phyloP scores from a whole-genome alignment of 2,888 invertebrate species.

The Branchinecta sandiegonensis region DNA sequence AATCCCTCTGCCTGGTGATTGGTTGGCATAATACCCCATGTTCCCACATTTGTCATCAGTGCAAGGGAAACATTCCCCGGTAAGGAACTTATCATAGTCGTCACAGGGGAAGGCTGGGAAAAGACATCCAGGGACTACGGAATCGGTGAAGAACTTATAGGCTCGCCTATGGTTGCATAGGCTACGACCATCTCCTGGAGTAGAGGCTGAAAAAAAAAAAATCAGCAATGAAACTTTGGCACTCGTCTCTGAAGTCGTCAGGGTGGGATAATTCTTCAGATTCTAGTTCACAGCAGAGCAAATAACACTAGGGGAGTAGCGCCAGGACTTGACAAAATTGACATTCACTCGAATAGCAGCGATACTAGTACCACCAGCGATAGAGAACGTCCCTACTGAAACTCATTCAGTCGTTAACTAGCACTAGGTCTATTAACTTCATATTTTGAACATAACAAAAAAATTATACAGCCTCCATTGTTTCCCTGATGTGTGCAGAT shows the following conservation, averaged over 20 bases:
- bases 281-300: background rate
- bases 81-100: conserved; percentile 65
- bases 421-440: too few relatives aligned
- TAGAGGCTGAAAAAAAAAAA: conserved; percentile 39
- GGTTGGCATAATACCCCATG: conserved; percentile 86
- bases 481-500: too few relatives aligned
- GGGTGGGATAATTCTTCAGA: too few relatives aligned
- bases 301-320: background rate
- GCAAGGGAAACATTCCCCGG: conserved; percentile 61
- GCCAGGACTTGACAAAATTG: too few relatives aligned
- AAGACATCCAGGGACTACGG: conserved; percentile 74
- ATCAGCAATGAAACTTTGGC: background rate
- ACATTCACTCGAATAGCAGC: too few relatives aligned
- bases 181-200: conserved; percentile 67
- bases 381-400: too few relatives aligned
- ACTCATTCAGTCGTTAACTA: too few relatives aligned
- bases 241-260: too few relatives aligned
- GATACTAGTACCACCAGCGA: too few relatives aligned
- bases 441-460: too few relatives aligned
- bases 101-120: conserved; percentile 82
- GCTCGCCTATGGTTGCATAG: conserved; percentile 85
- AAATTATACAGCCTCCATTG: too few relatives aligned
- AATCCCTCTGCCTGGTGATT: conserved; percentile 58
- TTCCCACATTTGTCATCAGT: conserved; percentile 53
- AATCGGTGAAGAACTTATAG: conserved; percentile 87